Evolutionary conservation across 2,113 vertebrate genomes (phyloP).

Genomic region (Meriones unguiculatus): DNA sequence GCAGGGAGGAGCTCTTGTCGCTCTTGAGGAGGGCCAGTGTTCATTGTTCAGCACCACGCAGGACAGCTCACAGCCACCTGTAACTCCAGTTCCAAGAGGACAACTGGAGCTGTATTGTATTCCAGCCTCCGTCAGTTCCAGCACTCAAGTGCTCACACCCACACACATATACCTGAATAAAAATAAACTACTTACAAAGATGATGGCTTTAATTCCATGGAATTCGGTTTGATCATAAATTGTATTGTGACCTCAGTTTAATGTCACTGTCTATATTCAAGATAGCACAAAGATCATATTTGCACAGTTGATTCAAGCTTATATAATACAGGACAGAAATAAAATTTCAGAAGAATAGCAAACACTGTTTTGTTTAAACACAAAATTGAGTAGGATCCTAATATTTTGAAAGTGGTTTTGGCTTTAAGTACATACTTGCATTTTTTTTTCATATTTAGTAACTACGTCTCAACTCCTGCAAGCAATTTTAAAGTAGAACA

Average conservation of each 20-base stretch:
- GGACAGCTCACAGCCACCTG: background rate
- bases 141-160: background rate
- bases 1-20: too few relatives aligned
- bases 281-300: conserved; percentile 77
- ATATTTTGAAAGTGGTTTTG: conserved; percentile 63
- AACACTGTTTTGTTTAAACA: background rate
- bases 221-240: conserved; percentile 61
- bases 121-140: background rate
- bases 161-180: background rate
- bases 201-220: conserved; percentile 20
- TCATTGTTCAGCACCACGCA: too few relatives aligned
- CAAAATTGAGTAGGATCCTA: conserved; percentile 56
- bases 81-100: background rate
- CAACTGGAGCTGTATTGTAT: background rate
- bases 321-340: background rate
- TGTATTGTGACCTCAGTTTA: conserved; percentile 69
- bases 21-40: background rate
- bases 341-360: conserved; percentile 42
- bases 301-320: conserved; percentile 37
- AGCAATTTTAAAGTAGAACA: conserved; percentile 17
- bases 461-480: background rate
- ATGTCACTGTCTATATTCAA: conserved; percentile 74
- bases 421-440: background rate
- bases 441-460: background rate
- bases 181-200: background rate